A percentile compares a stretch with the other conserved stretches of the same genome.
phyloP scores from a whole-genome alignment of 2,888 invertebrate genomes.

The Catotricha subobsoleta region DNA sequence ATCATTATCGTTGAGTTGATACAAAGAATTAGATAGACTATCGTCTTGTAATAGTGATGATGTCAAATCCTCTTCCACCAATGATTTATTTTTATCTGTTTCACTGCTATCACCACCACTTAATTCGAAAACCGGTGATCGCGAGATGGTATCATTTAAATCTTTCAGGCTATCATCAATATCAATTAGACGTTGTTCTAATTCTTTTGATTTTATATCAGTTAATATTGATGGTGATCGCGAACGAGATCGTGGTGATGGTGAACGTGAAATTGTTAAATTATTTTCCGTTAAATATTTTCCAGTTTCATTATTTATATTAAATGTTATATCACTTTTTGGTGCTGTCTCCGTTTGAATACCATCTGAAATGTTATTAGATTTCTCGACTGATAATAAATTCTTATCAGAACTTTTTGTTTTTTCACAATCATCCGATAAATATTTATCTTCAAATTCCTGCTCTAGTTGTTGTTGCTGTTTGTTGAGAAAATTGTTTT shows the following conservation, averaged over 20 bases:
- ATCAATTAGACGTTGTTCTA: conserved; percentile 16
- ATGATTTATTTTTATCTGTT: not conserved
- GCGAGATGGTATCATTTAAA: conserved; percentile 14
- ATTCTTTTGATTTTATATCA: conserved; percentile 9
- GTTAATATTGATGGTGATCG: too few relatives aligned
- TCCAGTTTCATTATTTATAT: not conserved
- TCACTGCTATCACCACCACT: conserved; percentile 8
- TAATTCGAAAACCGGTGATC: conserved; percentile 9
- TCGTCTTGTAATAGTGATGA: too few relatives aligned
- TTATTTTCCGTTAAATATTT: not conserved
- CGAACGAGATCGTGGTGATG: not conserved
- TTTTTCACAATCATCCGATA: conserved; percentile 7
- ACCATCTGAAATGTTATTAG: not conserved
- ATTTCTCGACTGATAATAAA: conserved; percentile 1
- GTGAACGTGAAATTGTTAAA: not conserved
- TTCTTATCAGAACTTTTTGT: conserved; percentile 3
- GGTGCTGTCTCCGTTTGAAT: conserved; percentile 6
- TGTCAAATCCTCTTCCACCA: not conserved
- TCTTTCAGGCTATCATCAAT: conserved; percentile 16
- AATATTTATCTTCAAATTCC: conserved; percentile 6
- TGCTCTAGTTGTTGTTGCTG: not conserved
- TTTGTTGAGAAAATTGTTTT: not conserved
- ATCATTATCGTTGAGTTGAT: too few relatives aligned
- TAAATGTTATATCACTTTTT: conserved; percentile 1
- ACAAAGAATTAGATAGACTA: too few relatives aligned